phyloP scores from a whole-genome alignment of 2,888 invertebrate species.

The Neocrepidodera transversa region DNA sequence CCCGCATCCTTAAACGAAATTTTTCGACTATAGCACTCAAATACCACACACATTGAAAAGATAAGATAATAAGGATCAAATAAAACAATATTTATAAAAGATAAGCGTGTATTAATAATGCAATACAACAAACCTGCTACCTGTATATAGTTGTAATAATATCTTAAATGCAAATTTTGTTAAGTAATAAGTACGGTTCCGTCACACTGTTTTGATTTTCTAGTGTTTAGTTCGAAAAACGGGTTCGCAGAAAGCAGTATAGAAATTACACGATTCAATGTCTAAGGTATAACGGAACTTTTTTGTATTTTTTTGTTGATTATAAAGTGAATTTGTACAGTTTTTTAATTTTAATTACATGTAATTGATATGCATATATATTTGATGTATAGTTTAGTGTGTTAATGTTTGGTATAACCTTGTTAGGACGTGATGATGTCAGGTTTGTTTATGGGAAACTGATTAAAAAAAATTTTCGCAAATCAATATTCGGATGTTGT shows the following conservation, averaged over 20 bases:
- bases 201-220: slow-evolving; percentile 17
- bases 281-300: too few relatives aligned
- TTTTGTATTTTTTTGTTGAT: too few relatives aligned
- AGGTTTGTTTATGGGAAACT: slow-evolving; percentile 19
- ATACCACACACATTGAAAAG: background rate
- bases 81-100: background rate
- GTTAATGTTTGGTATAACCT: slow-evolving; percentile 17
- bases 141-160: slow-evolving; percentile 4
- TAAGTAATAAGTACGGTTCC: slow-evolving; percentile 5
- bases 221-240: background rate
- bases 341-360: too few relatives aligned
- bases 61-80: background rate
- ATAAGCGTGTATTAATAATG: background rate
- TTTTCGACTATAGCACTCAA: background rate
- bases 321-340: background rate
- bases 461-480: too few relatives aligned
- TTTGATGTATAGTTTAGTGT: too few relatives aligned
- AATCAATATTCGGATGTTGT: too few relatives aligned
- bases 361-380: too few relatives aligned
- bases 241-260: too few relatives aligned
- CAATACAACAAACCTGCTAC: slow-evolving; percentile 1
- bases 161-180: slow-evolving; percentile 12
- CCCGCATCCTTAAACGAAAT: slow-evolving; percentile 3
- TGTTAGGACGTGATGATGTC: slow-evolving; percentile 22
- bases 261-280: too few relatives aligned